These are phyloP conservation scores for Ciconia maguari DNA, from an alignment of 2,113 vertebrate species.

Conservation along the genomic window DNA sequence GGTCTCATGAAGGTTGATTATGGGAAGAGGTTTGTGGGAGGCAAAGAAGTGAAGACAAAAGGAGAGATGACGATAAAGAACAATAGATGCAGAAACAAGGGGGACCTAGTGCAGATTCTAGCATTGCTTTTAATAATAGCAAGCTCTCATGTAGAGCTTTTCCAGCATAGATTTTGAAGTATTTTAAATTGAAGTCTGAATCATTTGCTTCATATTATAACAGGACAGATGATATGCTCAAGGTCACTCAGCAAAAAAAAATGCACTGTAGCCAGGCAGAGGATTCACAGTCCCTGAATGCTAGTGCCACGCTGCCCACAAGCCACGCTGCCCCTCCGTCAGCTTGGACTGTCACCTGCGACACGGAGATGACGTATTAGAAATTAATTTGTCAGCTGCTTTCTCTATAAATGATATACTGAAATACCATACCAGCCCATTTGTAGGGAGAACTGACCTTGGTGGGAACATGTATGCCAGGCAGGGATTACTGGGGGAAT, in stretches of 20 bases:
- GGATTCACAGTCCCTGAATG: background rate
- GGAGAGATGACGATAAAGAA: background rate
- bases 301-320: background rate
- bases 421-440: background rate
- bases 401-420: background rate
- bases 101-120: background rate
- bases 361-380: background rate
- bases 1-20: background rate
- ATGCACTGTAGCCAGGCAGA: background rate
- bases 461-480: background rate
- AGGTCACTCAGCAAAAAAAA: background rate
- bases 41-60: background rate
- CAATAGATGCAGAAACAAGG: background rate
- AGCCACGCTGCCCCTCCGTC: background rate
- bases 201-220: background rate
- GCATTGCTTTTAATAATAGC: background rate
- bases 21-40: background rate
- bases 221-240: background rate
- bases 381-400: background rate
- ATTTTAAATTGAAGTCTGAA: constrained; percentile 11
- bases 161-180: background rate
- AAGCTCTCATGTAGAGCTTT: background rate
- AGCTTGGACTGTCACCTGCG: background rate
- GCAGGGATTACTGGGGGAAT: background rate
- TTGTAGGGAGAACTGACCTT: background rate